Conservation (phyloP, 64 coral and sea anemone genomes). For the Hydrozoanthus tunicans region DNA sequence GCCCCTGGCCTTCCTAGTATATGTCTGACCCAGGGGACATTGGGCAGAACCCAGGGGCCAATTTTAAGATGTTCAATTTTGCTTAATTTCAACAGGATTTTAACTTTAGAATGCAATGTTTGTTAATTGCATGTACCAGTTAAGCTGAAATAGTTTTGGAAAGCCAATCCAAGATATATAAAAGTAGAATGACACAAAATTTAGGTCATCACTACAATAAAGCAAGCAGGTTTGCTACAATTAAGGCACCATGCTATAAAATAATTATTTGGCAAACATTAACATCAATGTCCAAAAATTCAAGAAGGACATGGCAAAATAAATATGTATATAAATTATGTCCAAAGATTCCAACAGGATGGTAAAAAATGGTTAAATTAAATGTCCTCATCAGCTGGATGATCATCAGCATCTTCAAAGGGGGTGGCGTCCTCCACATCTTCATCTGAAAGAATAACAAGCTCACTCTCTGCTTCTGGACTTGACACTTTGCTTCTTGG, state of each 20-base stretch:
- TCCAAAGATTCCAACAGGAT: slow-evolving; percentile 13
- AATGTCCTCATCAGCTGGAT: slow-evolving; percentile 22
- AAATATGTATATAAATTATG: slow-evolving; percentile 18
- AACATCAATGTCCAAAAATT: slow-evolving; percentile 24
- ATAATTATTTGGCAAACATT: slow-evolving; percentile 13
- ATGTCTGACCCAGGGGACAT: no score
- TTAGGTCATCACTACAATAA: no score
- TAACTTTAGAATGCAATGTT: no score
- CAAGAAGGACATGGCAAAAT: slow-evolving; percentile 19
- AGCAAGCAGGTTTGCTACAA: no score
- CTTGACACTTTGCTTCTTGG: slow-evolving; percentile 12
- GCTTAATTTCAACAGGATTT: no score
- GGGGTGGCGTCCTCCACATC: slow-evolving; percentile 9
- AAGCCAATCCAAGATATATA: no score
- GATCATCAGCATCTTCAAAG: not conserved
- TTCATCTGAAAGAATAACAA: slow-evolving; percentile 3
- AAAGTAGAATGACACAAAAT: no score
- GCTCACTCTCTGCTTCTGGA: slow-evolving; percentile 15
- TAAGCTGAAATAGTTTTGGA: no score
- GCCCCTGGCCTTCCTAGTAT: no score
- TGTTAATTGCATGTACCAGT: no score
- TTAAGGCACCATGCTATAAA: not conserved
- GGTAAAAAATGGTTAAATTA: slow-evolving; percentile 24
- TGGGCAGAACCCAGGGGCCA: no score
- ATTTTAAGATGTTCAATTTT: no score